Base-by-base conservation (phyloP, 1,140 invertebrate species). In the Drosophila equinoxialis region DNA sequence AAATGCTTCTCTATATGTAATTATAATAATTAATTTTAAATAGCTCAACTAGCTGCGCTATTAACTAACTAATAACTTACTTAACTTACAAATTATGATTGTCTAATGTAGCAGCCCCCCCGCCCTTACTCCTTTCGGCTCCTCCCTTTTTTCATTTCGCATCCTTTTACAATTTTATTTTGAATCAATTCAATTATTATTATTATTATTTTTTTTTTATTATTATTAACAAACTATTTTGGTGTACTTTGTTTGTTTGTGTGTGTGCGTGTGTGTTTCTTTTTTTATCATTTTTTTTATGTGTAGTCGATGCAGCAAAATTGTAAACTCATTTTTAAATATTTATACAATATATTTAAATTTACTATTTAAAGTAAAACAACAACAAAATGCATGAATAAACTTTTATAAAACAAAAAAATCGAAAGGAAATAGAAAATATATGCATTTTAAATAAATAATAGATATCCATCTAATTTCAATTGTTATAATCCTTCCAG, bases 331-430 rank as follows among this genome's bases (percentile, higher is more conserved):
- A 60, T 42, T 33, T 17, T 57, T 51, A 51, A 51, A 67, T 57
- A 75, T 73, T 58, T 64, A 65, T 68, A 75, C 13, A 8, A 55
- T 72, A 72, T 63, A 71, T 57, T 62, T 75, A 75, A 13, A 61
- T 75, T 75, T 75, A 75, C 73, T 75, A 75, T 75, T 75, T 68
- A 74, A 75, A 75, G 71, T 75, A 74, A 75, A 74, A 61, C 57
- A 54, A 66, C 55, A 45, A 37, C 6, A 37, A 67, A 61, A 39
- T 59, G 72, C 55, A 72, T 65, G 17, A 72, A 65, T 72, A 72
- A 74, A 65, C 14, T 57, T 39, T 41, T 6, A 72, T 23, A 65
- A 33, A 71, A 55, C 20, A 37, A 61, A 37, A 5, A 30, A 41
- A 30, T 30, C 11, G 54, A 67, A 59, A 13, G 7, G 10, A 66